Evolutionary conservation across 2,113 vertebrate genomes (phyloP).

Genomic region (Thinocorus orbignyianus): DNA sequence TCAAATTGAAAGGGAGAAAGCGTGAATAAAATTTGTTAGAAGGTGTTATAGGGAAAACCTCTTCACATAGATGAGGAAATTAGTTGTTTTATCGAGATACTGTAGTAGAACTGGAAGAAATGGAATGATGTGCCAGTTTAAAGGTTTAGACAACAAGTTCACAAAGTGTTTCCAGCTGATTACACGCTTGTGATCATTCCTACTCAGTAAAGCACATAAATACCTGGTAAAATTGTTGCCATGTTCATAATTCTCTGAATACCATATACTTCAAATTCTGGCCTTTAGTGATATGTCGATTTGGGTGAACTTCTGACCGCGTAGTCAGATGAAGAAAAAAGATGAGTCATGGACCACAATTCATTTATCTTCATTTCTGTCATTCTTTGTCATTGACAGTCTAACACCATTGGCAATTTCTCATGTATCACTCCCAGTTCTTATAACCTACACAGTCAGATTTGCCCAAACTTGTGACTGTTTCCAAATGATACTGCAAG

Average conservation of each 20-base stretch:
- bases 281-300: background rate
- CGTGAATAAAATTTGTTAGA: background rate
- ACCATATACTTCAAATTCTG: background rate
- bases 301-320: background rate
- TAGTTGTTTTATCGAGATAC: background rate
- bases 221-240: background rate
- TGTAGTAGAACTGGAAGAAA: background rate
- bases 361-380: background rate
- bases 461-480: background rate
- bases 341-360: rapidly evolving
- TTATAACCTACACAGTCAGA: background rate
- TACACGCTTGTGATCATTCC: background rate
- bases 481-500: background rate
- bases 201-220: background rate
- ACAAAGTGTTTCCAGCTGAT: background rate
- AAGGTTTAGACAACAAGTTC: background rate
- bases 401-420: background rate
- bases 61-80: background rate
- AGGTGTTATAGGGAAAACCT: background rate
- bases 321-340: background rate
- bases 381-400: background rate
- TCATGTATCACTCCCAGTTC: background rate
- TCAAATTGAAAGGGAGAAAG: background rate
- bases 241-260: background rate
- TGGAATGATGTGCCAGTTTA: background rate